These are phyloP conservation scores for Atlantisia rogersi DNA, from an alignment of 2,113 vertebrate genomes.

Conservation along the genomic window DNA sequence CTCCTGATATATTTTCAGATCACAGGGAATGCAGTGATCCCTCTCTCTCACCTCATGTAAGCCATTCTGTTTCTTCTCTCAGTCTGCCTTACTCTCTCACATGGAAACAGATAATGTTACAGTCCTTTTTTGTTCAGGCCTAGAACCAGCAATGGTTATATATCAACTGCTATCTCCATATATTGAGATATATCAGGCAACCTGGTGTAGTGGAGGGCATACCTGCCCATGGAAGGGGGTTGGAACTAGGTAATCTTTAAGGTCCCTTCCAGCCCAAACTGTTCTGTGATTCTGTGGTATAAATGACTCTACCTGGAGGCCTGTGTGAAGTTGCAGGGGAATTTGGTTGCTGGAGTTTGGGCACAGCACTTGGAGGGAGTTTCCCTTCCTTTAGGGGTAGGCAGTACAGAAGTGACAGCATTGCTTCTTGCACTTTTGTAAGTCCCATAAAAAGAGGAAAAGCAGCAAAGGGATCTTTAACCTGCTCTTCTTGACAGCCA, in stretches of 20 bases:
- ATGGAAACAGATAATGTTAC: background rate
- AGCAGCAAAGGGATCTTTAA: background rate
- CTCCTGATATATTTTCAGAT: background rate
- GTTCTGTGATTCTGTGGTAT: too few relatives aligned
- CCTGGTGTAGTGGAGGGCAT: too few relatives aligned
- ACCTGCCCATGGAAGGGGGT: too few relatives aligned
- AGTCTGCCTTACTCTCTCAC: background rate
- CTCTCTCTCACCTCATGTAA: background rate
- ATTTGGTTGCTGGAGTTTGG: background rate
- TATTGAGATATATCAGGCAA: too few relatives aligned
- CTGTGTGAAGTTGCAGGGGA: background rate
- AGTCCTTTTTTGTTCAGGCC: background rate
- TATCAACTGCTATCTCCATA: too few relatives aligned
- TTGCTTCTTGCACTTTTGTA: background rate
- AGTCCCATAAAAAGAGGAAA: background rate
- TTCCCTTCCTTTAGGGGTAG: background rate
- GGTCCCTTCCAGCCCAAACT: too few relatives aligned
- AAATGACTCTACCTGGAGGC: background rate
- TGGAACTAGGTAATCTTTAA: too few relatives aligned
- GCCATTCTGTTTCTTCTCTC: background rate
- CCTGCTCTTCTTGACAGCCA: background rate
- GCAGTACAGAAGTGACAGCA: background rate
- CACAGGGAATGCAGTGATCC: background rate
- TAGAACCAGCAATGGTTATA: background rate
- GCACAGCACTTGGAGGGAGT: background rate